These are phyloP conservation scores for Sibirionetta formosa DNA, from an alignment of 2,797 vertebrate species.

Conservation along the genomic window DNA sequence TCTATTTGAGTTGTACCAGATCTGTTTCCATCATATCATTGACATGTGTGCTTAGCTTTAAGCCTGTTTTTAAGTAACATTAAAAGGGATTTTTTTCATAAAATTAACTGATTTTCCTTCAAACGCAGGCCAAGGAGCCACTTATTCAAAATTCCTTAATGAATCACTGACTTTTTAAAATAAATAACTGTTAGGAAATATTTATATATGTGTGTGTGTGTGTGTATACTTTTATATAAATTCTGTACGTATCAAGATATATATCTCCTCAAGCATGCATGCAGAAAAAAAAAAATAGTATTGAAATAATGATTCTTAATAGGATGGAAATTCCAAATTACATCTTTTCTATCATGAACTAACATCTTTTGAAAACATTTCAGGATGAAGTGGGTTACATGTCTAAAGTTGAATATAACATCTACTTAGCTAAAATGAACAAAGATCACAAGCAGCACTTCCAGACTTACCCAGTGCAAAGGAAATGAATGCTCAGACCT, in stretches of 20 bases:
- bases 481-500: neutral
- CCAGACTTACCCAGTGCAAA: neutral
- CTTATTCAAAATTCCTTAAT: neutral
- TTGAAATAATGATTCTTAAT: neutral
- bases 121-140: neutral
- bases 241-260: neutral
- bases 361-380: neutral
- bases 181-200: neutral
- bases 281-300: neutral
- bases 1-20: neutral
- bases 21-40: neutral
- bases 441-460: neutral
- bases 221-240: neutral
- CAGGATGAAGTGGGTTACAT: neutral
- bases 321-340: neutral
- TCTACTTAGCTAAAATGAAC: neutral
- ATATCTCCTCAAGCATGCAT: neutral
- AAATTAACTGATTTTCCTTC: neutral
- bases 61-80: neutral
- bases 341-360: neutral
- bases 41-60: neutral
- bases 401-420: neutral
- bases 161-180: neutral
- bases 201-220: fast-evolving
- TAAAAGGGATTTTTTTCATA: neutral